Evolutionary conservation across 2,113 vertebrate genomes (phyloP).

Genomic region (Dolichallabes microphthalmus): DNA sequence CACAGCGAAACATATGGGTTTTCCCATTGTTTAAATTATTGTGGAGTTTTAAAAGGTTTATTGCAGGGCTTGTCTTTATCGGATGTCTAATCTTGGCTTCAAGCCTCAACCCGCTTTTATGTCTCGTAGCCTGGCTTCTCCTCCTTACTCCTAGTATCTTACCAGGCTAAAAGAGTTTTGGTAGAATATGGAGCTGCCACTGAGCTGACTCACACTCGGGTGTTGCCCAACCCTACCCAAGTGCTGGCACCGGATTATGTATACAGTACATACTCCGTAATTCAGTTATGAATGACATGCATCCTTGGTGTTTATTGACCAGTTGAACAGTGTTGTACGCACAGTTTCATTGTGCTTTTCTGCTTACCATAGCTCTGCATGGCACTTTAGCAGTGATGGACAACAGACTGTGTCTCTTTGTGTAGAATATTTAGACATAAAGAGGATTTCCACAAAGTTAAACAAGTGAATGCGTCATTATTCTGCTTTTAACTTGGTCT

Average conservation of each 20-base stretch:
- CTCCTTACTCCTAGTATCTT: not conserved
- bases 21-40: not conserved
- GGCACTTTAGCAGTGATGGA: not conserved
- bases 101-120: not conserved
- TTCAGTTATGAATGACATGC: not conserved
- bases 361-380: not conserved
- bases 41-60: too few species aligned
- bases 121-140: not conserved
- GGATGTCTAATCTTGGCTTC: not conserved
- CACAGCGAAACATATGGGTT: not conserved
- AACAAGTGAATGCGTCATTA: not conserved
- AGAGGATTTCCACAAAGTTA: not conserved
- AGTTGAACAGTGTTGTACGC: not conserved
- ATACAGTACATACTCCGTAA: not conserved
- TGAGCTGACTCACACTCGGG: constrained; percentile 26
- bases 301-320: not conserved
- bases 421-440: not conserved
- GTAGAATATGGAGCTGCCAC: not conserved
- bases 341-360: not conserved
- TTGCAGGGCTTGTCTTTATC: not conserved
- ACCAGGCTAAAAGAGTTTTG: not conserved
- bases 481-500: not conserved
- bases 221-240: constrained; percentile 9
- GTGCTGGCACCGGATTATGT: not conserved
- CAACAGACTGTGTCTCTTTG: not conserved